Conservation (phyloP, 1,140 invertebrate species). For the Cyclina sinensis region DNA sequence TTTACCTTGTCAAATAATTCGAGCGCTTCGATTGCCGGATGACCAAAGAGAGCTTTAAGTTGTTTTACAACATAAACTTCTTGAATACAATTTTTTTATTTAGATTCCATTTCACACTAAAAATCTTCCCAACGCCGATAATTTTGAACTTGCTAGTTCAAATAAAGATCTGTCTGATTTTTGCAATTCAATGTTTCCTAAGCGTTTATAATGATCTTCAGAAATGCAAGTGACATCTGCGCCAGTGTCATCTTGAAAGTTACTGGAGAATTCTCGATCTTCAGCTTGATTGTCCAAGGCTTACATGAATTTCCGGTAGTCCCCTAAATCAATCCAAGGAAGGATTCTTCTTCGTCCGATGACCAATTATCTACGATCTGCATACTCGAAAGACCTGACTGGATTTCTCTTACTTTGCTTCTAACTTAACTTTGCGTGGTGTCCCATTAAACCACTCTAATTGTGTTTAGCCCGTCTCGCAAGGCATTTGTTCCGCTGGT, state of each 20-base stretch:
- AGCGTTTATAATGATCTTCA: background rate
- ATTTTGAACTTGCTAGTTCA: background rate
- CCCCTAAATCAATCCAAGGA: background rate
- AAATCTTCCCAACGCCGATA: constrained; percentile 17
- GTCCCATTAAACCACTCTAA: background rate
- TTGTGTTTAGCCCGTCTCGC: background rate
- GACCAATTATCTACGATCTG: no score
- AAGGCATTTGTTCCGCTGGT: background rate
- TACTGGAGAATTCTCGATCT: background rate
- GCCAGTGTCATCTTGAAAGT: background rate
- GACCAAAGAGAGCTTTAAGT: background rate
- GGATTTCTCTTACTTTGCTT: background rate
- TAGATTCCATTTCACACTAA: background rate
- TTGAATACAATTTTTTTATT: no score
- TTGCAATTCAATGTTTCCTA: background rate
- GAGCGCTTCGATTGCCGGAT: constrained; percentile 10
- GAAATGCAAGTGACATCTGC: background rate
- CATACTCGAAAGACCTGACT: background rate
- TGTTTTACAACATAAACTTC: constrained; percentile 10
- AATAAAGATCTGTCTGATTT: background rate
- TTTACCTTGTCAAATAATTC: constrained; percentile 17
- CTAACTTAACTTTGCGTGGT: background rate
- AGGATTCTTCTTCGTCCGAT: background rate
- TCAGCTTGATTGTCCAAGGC: background rate
- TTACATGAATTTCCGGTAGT: background rate